Base-by-base conservation (phyloP, 92 coral and sea anemone genomes). In the Parazoanthus swiftii region DNA sequence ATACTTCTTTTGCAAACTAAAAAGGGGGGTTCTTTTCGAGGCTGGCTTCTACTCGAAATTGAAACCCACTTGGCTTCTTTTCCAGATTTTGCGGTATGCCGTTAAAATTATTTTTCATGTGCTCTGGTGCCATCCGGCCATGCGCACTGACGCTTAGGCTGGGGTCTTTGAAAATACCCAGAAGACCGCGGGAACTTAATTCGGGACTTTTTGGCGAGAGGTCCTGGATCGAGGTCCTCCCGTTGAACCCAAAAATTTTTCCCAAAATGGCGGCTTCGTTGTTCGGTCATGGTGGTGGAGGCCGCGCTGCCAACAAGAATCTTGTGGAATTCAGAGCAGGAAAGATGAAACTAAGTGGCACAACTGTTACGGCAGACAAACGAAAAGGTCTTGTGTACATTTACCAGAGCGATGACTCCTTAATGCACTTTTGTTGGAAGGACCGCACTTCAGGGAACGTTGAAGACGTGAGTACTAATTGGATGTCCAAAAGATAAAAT, bases 401-500 rank as follows among this genome's bases (percentile, higher is more conserved):
- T 82, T 92, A 92, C 81, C 99, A 97, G 79, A 95, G 99, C 81
- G 99, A 97, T 26, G 99, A 97, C 89, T 93, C 98, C 29, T 85
- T 97, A 20, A 97, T 97, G 99, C 99, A 97, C 89, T 97, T 97
- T 80, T 97, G 99, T 75, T 97, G 99, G 99, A 97, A 97, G 74
- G 99, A 97, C 87, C 90, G 99, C 20, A 92, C 93, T 76, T 81
- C 94, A 23, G 96, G 98, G 20, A 95, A 91, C 44, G 95, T 97
- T 65, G 99, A 97, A 85, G 99, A 97, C 86, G 99, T 97, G 89
- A 95, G 95, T 86, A 18, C n/a, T n/a, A n/a, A n/a, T 51, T n/a
- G 26, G 36, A 26, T 10, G 3, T 78, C 33, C 2, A 23, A 38
- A 58, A 58, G 20, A 15, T 2, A 18, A 63, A 21, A 18, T 6